Base-by-base conservation (phyloP, 1,140 invertebrate species). In the Zaprionus tsacasi region DNA sequence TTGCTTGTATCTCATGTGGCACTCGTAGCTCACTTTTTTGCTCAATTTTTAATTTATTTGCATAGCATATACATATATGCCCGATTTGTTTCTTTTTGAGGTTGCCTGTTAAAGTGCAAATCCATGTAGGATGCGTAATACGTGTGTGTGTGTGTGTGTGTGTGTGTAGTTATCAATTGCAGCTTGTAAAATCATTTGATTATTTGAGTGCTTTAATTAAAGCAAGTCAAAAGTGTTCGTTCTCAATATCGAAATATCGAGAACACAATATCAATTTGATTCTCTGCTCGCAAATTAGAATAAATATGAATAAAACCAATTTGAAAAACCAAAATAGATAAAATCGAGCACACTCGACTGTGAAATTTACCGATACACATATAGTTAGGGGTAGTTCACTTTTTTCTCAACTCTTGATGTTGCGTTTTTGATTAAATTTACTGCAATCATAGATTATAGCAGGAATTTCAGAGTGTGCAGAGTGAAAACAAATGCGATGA, bases 161-260 rank as follows among this genome's bases (percentile, higher is more conserved):
- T 3, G 7, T 7, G 15, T 7, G 13, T 48, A 48, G 45, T 50
- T 50, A 17, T 50, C 45, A 50, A 50, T 50, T 50, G 45, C 45
- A 12, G 11, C 64, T 38, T 35, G 48, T 21, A 59, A 63, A 45
- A 45, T 63, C 45, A 60, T 75, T 74, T 70, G 54, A 70, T 75
- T 70, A 43, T 75, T 75, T 43, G 72, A 60, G 57, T 75, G 68
- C 55, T 75, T 75, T 75, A 64, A 75, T 64, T 75, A 70, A 65
- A 33, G 17, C 72, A 70, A 61, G 70, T 61, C 50, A 61, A 55
- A 67, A 61, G 66, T 70, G 71, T 33, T 57, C 52, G 57, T n/a
- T 8, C n/a, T 15, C n/a, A 15, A 6, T n/a, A 21, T 21, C 21
- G 38, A 40, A 7, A 40, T 43, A 3, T 35, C 55, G 50, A 61